Percentiles rank a stretch among this genome's conserved stretches.
Conservation (phyloP, 2,888 invertebrate species). For the Andrena praecox region DNA sequence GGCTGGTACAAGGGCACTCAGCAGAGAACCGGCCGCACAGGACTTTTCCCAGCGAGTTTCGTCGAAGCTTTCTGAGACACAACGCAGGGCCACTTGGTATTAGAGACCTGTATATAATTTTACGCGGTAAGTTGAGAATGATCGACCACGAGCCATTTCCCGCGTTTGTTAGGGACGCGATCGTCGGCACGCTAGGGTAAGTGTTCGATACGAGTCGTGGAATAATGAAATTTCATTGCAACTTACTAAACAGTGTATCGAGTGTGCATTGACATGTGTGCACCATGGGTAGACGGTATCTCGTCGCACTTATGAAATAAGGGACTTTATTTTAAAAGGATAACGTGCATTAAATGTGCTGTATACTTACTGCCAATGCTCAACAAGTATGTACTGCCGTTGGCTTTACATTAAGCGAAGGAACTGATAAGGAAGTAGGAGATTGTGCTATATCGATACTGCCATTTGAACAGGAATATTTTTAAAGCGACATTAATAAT, state of each 20-base stretch:
- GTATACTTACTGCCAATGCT: conserved; percentile 39
- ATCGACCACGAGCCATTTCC: conserved; percentile 4
- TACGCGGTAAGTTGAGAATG: conserved; percentile 6
- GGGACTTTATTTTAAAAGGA: conserved; percentile 16
- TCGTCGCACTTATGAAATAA: conserved; percentile 3
- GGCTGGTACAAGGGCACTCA: conserved; percentile 98
- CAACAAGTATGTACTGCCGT: conserved; percentile 71
- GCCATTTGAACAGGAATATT: conserved; percentile 64
- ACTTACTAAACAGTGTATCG: conserved; percentile 11
- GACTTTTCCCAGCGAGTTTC: conserved; percentile 98
- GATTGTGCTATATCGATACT: conserved; percentile 71
- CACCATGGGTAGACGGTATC: conserved; percentile 11
- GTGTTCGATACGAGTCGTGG: conserved; percentile 18
- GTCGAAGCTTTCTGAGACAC: conserved; percentile 90
- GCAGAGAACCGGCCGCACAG: conserved; percentile 95
- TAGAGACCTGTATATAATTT: conserved; percentile 84
- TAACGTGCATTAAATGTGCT: conserved; percentile 32
- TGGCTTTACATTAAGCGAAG: conserved; percentile 54
- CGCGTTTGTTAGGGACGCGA: conserved; percentile 8
- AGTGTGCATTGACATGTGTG: conserved; percentile 18
- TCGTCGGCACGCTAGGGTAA: conserved; percentile 37
- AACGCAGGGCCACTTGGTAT: conserved; percentile 79
- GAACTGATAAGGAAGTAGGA: conserved; percentile 37
- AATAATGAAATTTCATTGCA: conserved; percentile 7
- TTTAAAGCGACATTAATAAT: conserved; percentile 26